These are phyloP conservation scores for Serrognathus titanus DNA, from an alignment of 2,888 invertebrate genomes.

Conservation along the genomic window DNA sequence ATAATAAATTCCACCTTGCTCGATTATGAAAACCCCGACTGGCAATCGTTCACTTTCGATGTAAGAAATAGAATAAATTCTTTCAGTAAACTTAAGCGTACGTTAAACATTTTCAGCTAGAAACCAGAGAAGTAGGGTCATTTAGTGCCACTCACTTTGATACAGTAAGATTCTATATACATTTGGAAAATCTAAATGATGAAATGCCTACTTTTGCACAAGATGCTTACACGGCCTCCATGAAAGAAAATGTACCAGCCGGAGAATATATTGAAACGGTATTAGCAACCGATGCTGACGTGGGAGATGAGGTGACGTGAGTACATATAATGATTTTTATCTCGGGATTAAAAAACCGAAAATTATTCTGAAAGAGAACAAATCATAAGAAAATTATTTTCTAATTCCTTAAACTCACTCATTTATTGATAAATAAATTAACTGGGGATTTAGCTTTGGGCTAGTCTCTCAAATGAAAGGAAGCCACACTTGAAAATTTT, in stretches of 20 bases:
- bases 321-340: too few species aligned
- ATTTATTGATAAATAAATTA: too few species aligned
- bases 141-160: conserved; percentile 1
- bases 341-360: too few species aligned
- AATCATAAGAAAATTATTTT: too few species aligned
- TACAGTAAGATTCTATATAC: conserved; percentile 44
- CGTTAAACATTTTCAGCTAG: not conserved
- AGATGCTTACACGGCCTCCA: conserved; percentile 43
- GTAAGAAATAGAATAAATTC: conserved; percentile 29
- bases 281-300: conserved; percentile 60
- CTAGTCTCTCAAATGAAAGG: too few species aligned
- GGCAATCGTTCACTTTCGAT: conserved; percentile 50
- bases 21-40: conserved; percentile 57
- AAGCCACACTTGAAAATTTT: too few species aligned
- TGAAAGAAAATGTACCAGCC: conserved; percentile 56
- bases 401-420: too few species aligned
- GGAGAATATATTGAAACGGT: conserved; percentile 54
- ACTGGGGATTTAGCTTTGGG: too few species aligned
- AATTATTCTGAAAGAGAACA: too few species aligned
- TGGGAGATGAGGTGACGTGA: conserved; percentile 58
- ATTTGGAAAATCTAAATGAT: conserved; percentile 67
- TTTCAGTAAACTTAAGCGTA: too few species aligned
- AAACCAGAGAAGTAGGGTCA: not conserved
- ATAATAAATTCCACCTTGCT: conserved; percentile 54
- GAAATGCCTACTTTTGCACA: conserved; percentile 61